Conservation (phyloP, 2,797 vertebrate species). For the Spinus olivaceus region DNA sequence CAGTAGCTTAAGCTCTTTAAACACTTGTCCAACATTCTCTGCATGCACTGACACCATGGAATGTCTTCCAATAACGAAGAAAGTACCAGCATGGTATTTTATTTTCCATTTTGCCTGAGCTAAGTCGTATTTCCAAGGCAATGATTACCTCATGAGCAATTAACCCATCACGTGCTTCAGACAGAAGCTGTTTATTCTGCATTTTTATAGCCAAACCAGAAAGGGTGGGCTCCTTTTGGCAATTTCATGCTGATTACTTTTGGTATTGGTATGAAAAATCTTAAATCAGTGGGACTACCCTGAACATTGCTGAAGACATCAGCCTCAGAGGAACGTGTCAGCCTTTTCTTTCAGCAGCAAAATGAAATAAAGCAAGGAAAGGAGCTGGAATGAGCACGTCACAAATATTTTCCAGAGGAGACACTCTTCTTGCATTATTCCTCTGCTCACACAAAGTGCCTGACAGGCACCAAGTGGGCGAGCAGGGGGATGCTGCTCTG, state of each 20-base stretch:
- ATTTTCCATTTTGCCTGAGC: constrained; percentile 16
- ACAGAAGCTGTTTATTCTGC: not conserved
- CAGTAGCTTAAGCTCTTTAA: constrained; percentile 23
- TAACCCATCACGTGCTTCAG: constrained; percentile 1
- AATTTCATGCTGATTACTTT: constrained; percentile 20
- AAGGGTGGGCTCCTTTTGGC: not conserved
- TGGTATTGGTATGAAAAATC: constrained; percentile 26
- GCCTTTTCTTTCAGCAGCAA: not conserved
- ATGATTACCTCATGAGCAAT: not conserved
- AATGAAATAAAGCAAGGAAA: not conserved
- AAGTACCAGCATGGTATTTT: not conserved
- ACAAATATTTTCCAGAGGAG: not conserved
- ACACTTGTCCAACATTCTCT: not conserved
- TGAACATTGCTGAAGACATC: not conserved
- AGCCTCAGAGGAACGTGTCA: not conserved
- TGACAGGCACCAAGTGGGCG: not conserved
- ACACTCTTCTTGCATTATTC: not conserved
- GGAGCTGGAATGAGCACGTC: not conserved
- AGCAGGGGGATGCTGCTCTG: not conserved
- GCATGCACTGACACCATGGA: not conserved
- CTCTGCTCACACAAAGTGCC: not conserved
- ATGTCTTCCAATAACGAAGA: not conserved
- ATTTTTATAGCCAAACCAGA: not conserved
- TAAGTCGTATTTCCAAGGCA: not conserved
- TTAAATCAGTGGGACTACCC: not conserved